Base-by-base conservation (phyloP, 2,113 vertebrate species). In the Nycticebus coucang region DNA sequence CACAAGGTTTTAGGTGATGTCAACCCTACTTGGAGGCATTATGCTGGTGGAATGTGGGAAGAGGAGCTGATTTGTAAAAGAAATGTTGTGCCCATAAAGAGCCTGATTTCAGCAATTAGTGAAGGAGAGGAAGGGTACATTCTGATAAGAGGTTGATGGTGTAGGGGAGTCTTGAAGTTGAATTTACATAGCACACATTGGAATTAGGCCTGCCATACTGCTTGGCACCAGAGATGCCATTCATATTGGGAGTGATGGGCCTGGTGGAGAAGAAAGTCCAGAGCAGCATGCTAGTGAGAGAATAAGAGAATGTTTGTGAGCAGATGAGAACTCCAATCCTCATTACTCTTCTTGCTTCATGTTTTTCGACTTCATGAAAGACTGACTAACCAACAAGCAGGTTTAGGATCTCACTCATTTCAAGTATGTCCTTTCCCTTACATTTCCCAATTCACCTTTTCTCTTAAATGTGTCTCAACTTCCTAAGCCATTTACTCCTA, bases 391-490 rank as follows among this genome's bases (percentile, higher is more conserved):
- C 84, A 80, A 79, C 19, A 87, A 87, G 71, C 21, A 82, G 10
- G 4, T 89, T 85, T 91, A 78, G 66, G 33, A 87, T 64, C 66
- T 13, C 41, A 85, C 22, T 93, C 37, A 87, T 89, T 87, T 80
- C 71, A 86, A 62, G 50, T 53, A n/a, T 64, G 19, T 26, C 18
- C 45, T 94, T 84, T 33, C 30, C 18, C 15, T 89, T 53, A 87
- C 18, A 60, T n/a, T 77, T 95, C 41, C 89, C n/a, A 91, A n/a
- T 95, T 82, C 19, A 91, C 2, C 19, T 79, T 91, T 95, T 86
- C 37, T 91, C 55, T 77, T 90, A 35, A 81, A 90, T 28, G 90
- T 88, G 85, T 91, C 79, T 93, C 33, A 62, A n/a, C 19, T 28
- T 91, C 62, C 41, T 86, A 37, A 37, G 37, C 55, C 50, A 69